These are phyloP conservation scores for Anolis apletophallus DNA, from an alignment of 2,797 vertebrate species.

Conservation along the genomic window DNA sequence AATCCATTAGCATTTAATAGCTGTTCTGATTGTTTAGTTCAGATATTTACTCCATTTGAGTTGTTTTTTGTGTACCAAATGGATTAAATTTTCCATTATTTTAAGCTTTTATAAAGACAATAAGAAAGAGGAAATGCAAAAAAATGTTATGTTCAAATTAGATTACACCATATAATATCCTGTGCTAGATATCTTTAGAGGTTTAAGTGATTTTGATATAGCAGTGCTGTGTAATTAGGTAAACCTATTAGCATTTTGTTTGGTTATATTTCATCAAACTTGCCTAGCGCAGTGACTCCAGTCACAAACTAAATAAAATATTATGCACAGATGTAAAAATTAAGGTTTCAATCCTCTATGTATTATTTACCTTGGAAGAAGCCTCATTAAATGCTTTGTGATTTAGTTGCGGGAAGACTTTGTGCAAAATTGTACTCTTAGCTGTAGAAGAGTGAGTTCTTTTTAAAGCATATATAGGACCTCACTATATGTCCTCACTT, in stretches of 20 bases:
- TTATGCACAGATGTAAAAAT: conserved; percentile 6
- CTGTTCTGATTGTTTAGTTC: conserved; percentile 34
- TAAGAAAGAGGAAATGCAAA: conserved; percentile 39
- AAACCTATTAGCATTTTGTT: conserved; percentile 31
- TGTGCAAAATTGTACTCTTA: background rate
- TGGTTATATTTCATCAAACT: background rate
- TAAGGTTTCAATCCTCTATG: background rate
- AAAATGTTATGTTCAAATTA: conserved; percentile 45
- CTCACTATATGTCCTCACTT: conserved; percentile 9
- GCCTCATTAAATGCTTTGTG: background rate
- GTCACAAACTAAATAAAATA: conserved; percentile 36
- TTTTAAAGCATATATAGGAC: background rate
- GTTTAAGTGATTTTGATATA: conserved; percentile 36
- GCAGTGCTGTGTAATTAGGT: conserved; percentile 31
- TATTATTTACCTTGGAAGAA: background rate
- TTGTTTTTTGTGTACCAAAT: conserved; percentile 3
- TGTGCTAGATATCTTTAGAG: conserved; percentile 23
- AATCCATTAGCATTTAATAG: conserved; percentile 42
- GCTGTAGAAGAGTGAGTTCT: background rate
- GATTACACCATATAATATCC: conserved; percentile 26
- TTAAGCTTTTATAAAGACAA: conserved; percentile 27
- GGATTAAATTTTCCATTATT: conserved; percentile 46
- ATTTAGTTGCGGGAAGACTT: background rate
- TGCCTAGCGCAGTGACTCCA: background rate
- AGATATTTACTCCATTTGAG: conserved; percentile 40